Percentiles rank a stretch among this genome's conserved stretches.
Conservation (phyloP, 2,888 invertebrate genomes). For the Pecten maximus region DNA sequence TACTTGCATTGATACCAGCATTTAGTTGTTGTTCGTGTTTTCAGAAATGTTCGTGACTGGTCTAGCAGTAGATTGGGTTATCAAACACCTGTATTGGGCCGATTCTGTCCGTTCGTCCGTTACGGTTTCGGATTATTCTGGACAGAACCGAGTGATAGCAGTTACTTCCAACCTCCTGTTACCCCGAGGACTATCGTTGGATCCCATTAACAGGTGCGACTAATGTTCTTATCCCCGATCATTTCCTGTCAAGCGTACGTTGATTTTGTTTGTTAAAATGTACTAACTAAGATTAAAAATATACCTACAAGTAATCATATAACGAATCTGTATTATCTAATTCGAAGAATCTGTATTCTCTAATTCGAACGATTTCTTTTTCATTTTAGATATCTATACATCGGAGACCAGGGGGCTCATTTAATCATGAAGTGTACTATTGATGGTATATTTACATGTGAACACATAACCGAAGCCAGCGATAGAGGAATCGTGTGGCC, state of each 20-base stretch:
- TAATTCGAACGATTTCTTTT: too few relatives aligned
- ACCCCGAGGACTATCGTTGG: neutral
- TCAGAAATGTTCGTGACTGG: neutral
- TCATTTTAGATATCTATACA: neutral
- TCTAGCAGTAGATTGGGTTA: neutral
- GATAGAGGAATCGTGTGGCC: neutral
- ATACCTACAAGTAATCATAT: too few relatives aligned
- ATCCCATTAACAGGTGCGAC: neutral
- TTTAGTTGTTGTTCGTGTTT: neutral
- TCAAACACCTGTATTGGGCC: neutral
- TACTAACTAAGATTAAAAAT: too few relatives aligned
- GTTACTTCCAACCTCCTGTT: neutral
- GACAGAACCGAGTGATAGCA: neutral
- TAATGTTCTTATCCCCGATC: too few relatives aligned
- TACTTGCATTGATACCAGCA: too few relatives aligned
- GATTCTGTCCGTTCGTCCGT: neutral
- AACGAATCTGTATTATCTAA: too few relatives aligned
- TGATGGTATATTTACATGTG: neutral
- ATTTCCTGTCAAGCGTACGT: too few relatives aligned
- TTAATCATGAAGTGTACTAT: neutral
- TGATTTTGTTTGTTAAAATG: too few relatives aligned
- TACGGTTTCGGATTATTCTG: neutral
- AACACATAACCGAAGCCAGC: neutral
- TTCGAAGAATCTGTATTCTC: too few relatives aligned
- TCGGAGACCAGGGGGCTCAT: neutral